Evolutionary conservation across 2,888 invertebrate genomes (phyloP), one percentile per base, ranked within the genome.

Genomic region (Heteropelma amictum): DNA sequence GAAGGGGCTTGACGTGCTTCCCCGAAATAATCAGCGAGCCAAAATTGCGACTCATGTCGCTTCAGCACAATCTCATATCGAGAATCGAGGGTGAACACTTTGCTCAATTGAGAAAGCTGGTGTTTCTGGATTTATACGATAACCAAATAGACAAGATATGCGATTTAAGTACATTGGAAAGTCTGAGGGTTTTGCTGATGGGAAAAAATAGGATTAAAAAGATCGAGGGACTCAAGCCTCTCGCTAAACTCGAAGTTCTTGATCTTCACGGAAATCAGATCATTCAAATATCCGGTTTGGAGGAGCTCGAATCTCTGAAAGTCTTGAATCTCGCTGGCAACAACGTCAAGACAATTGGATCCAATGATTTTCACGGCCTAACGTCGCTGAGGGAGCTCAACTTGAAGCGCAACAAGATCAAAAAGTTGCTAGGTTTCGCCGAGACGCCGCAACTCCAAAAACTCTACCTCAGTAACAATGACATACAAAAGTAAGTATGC

Each of bases 251-350:
- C 77, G 97, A 98, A 90, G 97, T 98, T 7, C 90, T 98, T 76
- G 98, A 98, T 90, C 91, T 98, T 78, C 98, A 98, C 89, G 97
- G 97, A 28, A 98, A 98, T 90, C 94, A 96, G 90, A 95, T 98
- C 79, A 90, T 91, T 30, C 93, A 94, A 88, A 93, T 96, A 17
- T 91, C 91, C 23, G 95, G 95, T 53, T 90, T 97, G 78, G 91
- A 92, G 33, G 91, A 90, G 82, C 92, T 97, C 76, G 91, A 90
- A 60, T 95, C 96, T 81, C 90, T 98, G 58, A 96, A 97, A 90
- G 97, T 98, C 10, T 91, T 98, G 54, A 98, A 98, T 90, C 91
- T 98, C 83, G 97, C 98, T 53, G 97, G 97, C 21, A 98, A 98
- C 90, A 95, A 95, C 87, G 94, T 98, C 64, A 92, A 94, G 80